These are phyloP conservation scores for Mimachlamys varia DNA, from an alignment of 2,888 invertebrate genomes.

Conservation along the genomic window DNA sequence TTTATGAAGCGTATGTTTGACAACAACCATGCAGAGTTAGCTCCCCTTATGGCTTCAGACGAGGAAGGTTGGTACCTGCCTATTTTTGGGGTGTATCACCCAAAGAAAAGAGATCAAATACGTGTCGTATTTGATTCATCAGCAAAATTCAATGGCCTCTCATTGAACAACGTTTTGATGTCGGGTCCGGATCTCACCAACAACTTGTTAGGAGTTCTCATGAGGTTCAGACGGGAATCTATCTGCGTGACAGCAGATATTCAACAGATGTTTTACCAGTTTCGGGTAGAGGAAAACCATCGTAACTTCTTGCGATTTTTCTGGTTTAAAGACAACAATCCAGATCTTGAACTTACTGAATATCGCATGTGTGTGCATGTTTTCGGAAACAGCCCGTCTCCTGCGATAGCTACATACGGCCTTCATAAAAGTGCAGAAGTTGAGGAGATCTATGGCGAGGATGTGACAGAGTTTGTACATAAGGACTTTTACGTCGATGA, in stretches of 20 bases:
- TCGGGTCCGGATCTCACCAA: constrained; percentile 47
- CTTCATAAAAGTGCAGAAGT: constrained; percentile 45
- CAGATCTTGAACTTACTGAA: constrained; percentile 40
- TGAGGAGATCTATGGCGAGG: not conserved
- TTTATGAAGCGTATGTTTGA: constrained; percentile 51
- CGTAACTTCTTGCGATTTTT: constrained; percentile 52
- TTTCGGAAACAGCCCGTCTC: constrained; percentile 49
- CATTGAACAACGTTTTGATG: constrained; percentile 50
- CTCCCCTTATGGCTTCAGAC: constrained; percentile 43
- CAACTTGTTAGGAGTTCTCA: constrained; percentile 45
- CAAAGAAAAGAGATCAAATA: constrained; percentile 55
- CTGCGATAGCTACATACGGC: constrained; percentile 54
- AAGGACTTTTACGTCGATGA: constrained; percentile 58
- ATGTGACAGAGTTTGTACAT: constrained; percentile 47
- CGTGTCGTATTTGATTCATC: constrained; percentile 57
- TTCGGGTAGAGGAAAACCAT: constrained; percentile 48
- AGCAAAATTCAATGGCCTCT: constrained; percentile 52
- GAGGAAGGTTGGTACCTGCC: constrained; percentile 61
- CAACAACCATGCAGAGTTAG: constrained; percentile 54
- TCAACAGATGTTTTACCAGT: constrained; percentile 52
- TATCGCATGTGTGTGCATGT: constrained; percentile 53
- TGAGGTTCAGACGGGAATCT: constrained; percentile 42
- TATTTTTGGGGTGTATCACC: constrained; percentile 58
- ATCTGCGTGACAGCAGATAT: constrained; percentile 46
- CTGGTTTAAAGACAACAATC: constrained; percentile 52